phyloP scores from a whole-genome alignment of 2,797 vertebrate genomes.

The Phataginus tricuspis region DNA sequence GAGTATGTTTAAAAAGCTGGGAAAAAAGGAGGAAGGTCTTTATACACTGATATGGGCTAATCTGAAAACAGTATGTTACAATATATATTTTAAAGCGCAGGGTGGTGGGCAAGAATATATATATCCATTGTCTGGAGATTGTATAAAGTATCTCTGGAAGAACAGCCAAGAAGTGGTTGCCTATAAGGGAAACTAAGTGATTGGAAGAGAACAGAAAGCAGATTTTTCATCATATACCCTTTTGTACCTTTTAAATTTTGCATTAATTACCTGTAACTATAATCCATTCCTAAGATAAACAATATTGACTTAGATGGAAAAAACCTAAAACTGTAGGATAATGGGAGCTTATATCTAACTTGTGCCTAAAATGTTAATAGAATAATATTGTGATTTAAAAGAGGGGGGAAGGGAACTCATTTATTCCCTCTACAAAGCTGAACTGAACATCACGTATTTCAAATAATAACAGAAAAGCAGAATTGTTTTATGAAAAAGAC shows the following conservation, averaged over 20 bases:
- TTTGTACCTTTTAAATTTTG: constrained; percentile 6
- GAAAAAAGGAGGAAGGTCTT: neutral
- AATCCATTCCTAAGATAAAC: constrained; percentile 5
- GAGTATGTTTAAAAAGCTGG: neutral
- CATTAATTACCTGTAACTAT: neutral
- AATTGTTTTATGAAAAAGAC: constrained; percentile 4
- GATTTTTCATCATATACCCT: neutral
- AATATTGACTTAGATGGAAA: neutral
- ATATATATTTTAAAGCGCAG: neutral
- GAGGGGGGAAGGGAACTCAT: neutral
- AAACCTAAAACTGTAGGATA: neutral
- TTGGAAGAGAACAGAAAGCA: neutral
- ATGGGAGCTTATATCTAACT: neutral
- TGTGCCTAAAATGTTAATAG: neutral
- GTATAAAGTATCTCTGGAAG: neutral
- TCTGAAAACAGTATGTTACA: neutral
- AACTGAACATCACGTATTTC: neutral
- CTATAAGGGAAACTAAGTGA: constrained; percentile 3
- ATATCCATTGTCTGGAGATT: neutral
- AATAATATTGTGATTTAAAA: neutral
- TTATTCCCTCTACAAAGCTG: neutral
- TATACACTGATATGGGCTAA: neutral
- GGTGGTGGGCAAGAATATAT: neutral
- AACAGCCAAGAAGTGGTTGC: neutral
- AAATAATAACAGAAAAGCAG: neutral